Conservation (phyloP, 1,140 invertebrate species). For the Rhysida immarginata region DNA sequence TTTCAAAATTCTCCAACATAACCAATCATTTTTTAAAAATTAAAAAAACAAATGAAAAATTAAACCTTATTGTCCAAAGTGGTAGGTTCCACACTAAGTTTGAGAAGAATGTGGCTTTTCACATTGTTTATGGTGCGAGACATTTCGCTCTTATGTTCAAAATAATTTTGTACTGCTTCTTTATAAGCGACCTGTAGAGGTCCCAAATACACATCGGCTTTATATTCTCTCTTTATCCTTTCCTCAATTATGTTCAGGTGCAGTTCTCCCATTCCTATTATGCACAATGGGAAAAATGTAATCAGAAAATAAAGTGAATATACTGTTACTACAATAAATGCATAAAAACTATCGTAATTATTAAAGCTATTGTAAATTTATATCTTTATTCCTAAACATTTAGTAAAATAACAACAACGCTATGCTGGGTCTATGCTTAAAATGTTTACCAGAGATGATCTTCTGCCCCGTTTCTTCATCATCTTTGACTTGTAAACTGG, state of each 20-base stretch:
- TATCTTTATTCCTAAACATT: slow-evolving; percentile 6
- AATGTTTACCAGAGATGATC: slow-evolving; percentile 53
- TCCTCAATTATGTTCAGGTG: slow-evolving; percentile 91
- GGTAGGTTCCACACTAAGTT: slow-evolving; percentile 15
- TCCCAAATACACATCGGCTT: slow-evolving; percentile 83
- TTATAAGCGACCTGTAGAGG: slow-evolving; percentile 86
- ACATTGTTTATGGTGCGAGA: slow-evolving; percentile 36
- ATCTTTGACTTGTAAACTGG: slow-evolving; percentile 62
- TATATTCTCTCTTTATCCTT: slow-evolving; percentile 70
- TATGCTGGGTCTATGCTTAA: too few relatives aligned
- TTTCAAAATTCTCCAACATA: too few relatives aligned
- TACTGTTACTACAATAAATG: too few relatives aligned
- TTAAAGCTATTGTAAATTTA: slow-evolving; percentile 6
- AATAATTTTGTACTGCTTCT: slow-evolving; percentile 45
- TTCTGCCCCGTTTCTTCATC: slow-evolving; percentile 72
- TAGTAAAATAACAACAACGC: slow-evolving; percentile 7
- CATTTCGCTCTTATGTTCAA: slow-evolving; percentile 37
- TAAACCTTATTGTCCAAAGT: too few relatives aligned
- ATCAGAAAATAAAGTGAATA: too few relatives aligned
- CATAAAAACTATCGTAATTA: background rate
- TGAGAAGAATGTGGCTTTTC: slow-evolving; percentile 20
- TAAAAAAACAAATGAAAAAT: too few relatives aligned
- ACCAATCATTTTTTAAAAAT: too few relatives aligned
- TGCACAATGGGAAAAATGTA: too few relatives aligned
- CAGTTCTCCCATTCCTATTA: slow-evolving; percentile 82